A percentile compares a stretch with the other conserved stretches of the same genome.
These are phyloP conservation scores for Eurytoma adleriae DNA, from an alignment of 2,888 invertebrate genomes.

Conservation along the genomic window DNA sequence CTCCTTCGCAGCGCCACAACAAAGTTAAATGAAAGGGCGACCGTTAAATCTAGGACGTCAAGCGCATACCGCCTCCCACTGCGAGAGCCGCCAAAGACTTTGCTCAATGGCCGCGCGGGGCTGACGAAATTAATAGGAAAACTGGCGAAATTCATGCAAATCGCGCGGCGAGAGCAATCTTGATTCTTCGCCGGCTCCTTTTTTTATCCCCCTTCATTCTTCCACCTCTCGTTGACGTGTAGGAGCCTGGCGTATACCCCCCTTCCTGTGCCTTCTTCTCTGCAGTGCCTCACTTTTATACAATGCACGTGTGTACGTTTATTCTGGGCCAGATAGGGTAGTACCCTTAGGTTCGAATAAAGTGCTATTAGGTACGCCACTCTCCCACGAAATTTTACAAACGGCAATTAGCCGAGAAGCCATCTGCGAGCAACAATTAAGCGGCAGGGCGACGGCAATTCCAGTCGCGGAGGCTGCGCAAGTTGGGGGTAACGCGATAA, in stretches of 20 bases:
- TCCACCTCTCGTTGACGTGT: no score
- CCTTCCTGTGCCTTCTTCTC: no score
- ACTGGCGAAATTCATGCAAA: slow-evolving; percentile 59
- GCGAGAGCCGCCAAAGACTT: slow-evolving; percentile 44
- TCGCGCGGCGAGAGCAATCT: slow-evolving; percentile 53
- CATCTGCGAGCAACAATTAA: no score
- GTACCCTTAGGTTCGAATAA: no score
- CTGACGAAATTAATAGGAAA: slow-evolving; percentile 59
- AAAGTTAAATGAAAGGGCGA: slow-evolving; percentile 59
- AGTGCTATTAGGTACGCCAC: no score
- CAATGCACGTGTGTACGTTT: no score
- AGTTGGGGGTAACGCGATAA: slow-evolving; percentile 44
- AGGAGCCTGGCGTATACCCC: no score
- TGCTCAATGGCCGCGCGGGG: slow-evolving; percentile 53
- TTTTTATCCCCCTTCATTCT: background rate
- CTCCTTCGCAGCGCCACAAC: slow-evolving; percentile 39
- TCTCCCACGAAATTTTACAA: no score
- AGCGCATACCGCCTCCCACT: slow-evolving; percentile 51
- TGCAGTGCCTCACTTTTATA: no score
- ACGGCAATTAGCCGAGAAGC: no score
- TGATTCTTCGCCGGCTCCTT: slow-evolving; percentile 42
- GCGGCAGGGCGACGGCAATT: no score
- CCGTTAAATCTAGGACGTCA: slow-evolving; percentile 57
- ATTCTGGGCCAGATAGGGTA: no score
- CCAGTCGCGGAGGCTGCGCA: background rate